A percentile compares a stretch with the other conserved stretches of the same genome.
phyloP scores from a whole-genome alignment of 2,888 invertebrate species.

The Drosophila seclusa region DNA sequence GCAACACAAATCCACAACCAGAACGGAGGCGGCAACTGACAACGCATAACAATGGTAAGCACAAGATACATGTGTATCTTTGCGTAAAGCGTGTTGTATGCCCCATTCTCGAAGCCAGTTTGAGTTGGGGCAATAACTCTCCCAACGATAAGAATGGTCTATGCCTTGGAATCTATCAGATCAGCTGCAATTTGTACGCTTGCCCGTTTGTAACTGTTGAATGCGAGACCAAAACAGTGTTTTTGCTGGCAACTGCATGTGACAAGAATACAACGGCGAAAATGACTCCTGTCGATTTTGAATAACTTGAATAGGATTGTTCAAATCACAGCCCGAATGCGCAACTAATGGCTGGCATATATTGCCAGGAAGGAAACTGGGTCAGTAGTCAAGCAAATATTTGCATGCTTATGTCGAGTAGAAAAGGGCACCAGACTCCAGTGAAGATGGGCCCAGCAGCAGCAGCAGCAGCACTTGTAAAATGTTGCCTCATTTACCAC shows the following conservation, averaged over 20 bases:
- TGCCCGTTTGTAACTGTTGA: constrained; percentile 70
- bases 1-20: constrained; percentile 15
- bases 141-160: constrained; percentile 29
- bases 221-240: constrained; percentile 27
- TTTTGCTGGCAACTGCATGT: constrained; percentile 14
- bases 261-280: constrained; percentile 12
- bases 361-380: constrained; percentile 5
- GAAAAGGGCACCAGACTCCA: background rate
- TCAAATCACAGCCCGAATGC: background rate
- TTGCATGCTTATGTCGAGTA: constrained; percentile 3
- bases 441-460: background rate
- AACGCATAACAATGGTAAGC: constrained; percentile 52
- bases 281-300: background rate
- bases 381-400: constrained; percentile 1
- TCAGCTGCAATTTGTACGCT: constrained; percentile 56
- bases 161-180: constrained; percentile 61
- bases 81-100: background rate
- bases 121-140: background rate
- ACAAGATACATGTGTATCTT: constrained; percentile 38
- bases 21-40: constrained; percentile 30
- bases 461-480: constrained; percentile 10
- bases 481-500: constrained; percentile 29
- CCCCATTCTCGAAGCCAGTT: background rate
- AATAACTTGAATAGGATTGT: background rate
- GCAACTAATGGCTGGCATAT: constrained; percentile 1